Percentiles rank a stretch among this genome's conserved stretches.
phyloP scores from a whole-genome alignment of 2,113 vertebrate species.

The Chunga burmeisteri region DNA sequence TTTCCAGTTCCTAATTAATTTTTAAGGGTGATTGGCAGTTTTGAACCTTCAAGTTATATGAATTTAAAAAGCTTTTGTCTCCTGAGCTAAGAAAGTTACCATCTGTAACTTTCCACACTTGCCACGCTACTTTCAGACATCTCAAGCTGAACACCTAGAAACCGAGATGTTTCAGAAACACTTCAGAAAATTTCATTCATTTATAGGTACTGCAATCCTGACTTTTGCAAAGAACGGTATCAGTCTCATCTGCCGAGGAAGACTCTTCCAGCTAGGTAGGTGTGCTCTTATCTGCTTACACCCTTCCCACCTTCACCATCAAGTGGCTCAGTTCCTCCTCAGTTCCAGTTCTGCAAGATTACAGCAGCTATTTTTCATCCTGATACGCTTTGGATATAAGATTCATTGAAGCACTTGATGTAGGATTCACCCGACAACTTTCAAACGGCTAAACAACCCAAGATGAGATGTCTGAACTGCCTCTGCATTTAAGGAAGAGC shows the following conservation, averaged over 20 bases:
- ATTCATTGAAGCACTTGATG: not conserved
- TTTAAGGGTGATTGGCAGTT: not conserved
- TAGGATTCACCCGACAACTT: not conserved
- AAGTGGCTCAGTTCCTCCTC: not conserved
- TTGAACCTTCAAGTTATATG: not conserved
- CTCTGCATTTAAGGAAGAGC: not conserved
- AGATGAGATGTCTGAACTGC: not conserved
- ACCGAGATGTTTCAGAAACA: not conserved
- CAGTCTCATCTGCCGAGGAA: not conserved
- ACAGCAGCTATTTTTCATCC: not conserved
- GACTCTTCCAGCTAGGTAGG: not conserved
- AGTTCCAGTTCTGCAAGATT: not conserved
- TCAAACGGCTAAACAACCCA: not conserved
- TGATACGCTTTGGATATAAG: not conserved
- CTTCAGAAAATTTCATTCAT: not conserved
- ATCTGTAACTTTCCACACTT: not conserved
- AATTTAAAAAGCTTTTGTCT: not conserved
- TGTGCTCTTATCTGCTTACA: not conserved
- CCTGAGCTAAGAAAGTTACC: not conserved
- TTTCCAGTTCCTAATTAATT: constrained; percentile 3
- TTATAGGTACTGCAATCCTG: not conserved
- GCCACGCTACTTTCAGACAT: not conserved
- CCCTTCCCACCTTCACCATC: not conserved
- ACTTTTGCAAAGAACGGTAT: not conserved
- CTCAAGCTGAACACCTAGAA: not conserved